Base-by-base conservation (phyloP, 2,113 vertebrate genomes). In the Mesembrinibis cayennensis region DNA sequence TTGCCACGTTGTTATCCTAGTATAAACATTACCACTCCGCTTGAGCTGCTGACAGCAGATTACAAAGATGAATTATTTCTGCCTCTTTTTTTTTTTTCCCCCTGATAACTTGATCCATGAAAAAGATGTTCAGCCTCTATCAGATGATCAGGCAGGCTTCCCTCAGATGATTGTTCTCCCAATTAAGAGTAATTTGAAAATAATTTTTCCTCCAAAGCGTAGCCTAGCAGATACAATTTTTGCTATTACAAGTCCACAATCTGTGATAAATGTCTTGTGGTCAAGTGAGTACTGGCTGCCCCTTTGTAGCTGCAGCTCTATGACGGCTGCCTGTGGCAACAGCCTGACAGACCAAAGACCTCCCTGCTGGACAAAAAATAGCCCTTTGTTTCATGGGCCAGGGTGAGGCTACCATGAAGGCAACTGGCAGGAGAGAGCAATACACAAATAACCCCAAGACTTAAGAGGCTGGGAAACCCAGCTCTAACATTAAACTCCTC, bases 141-240 rank as follows among this genome's bases (percentile, higher is more conserved):
- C 25, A 80, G 26, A 42, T 50, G 56, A 74, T 69, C 32, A 76
- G 30, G 8, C 15, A 82, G 29, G 8, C 7, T 67, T 92, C 66
- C 44, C 29, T 86, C 27, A 69, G 45, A 26, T 91, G 34, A 56
- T 34, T 80, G 8, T 71, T 13, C 11, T 86, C 9, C 52, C 50
- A 77, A 13, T 81, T 77, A 91, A 72, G 20, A 86, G 6, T 17
- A 94, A 80, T 87, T 56, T 73, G n/a, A 73, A 87, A 65, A n/a
- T 25, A 77, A 0, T 29, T 91, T 65, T 90, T 40, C 23, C 16
- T 81, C 17, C 8, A 27, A 62, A 78, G 4, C 21, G 3, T 42
- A 66, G 27, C 11, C 8, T 70, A 89, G n/a, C 16, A 87, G 40
- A 30, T n/a, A 36, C 2, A 19, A 16, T 59, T 86, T 86, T 89